Evolutionary conservation across 2,888 invertebrate species (phyloP).

Genomic region (Argyresthia albistria): DNA sequence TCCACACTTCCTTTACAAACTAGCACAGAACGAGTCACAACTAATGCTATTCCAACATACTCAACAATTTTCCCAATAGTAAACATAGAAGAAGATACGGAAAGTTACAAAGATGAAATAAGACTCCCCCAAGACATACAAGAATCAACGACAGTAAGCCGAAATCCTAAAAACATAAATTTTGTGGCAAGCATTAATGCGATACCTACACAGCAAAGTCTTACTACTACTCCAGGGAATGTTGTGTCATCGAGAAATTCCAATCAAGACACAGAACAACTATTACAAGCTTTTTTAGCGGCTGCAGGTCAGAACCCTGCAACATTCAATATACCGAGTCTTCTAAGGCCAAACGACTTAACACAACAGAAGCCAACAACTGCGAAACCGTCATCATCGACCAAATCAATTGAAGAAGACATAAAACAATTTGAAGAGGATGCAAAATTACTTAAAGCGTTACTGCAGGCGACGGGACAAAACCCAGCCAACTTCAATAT

Average conservation of each 20-base stretch:
- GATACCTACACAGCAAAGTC: slow-evolving; percentile 11
- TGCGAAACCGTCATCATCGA: slow-evolving; percentile 33
- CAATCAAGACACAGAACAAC: slow-evolving; percentile 16
- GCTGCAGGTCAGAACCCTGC: slow-evolving; percentile 30
- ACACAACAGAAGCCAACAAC: slow-evolving; percentile 9
- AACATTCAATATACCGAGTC: slow-evolving; percentile 21
- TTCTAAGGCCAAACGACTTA: slow-evolving; percentile 11
- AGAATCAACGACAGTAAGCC: background rate
- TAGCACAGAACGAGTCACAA: slow-evolving; percentile 21
- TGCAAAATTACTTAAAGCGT: slow-evolving; percentile 41
- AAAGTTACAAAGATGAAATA: slow-evolving; percentile 37
- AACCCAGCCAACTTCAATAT: slow-evolving; percentile 49
- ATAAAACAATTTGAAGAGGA: slow-evolving; percentile 63
- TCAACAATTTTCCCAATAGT: slow-evolving; percentile 18
- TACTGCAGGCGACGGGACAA: slow-evolving; percentile 42
- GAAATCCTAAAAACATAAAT: slow-evolving; percentile 4
- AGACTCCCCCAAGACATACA: too few species aligned
- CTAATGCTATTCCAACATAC: slow-evolving; percentile 23
- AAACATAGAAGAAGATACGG: slow-evolving; percentile 21
- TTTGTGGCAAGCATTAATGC: slow-evolving; percentile 12
- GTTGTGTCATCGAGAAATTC: background rate
- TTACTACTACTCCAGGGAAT: slow-evolving; percentile 13
- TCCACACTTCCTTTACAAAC: slow-evolving; percentile 7
- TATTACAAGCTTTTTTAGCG: slow-evolving; percentile 45
- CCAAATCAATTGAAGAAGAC: slow-evolving; percentile 54